Base-by-base conservation (phyloP, 2,113 vertebrate species). In the Caretta caretta region DNA sequence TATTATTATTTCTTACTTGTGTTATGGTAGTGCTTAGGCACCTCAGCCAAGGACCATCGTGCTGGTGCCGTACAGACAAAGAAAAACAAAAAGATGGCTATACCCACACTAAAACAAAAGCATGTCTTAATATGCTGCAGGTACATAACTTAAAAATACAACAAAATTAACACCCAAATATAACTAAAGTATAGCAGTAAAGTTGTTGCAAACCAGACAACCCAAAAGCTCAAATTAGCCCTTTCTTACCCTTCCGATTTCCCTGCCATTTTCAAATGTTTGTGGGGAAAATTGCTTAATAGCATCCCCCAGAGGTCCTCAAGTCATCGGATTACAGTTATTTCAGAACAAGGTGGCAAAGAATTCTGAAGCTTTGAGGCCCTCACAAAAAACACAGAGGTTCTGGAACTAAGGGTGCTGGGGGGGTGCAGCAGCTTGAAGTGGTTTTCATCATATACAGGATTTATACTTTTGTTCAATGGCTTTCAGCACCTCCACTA, bases 91-190 rank as follows among this genome's bases (percentile, higher is more conserved):
- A 79, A 69, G 4, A 53, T 84, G 87, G 53, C 83, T 87, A 87
- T 88, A 49, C 81, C 59, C 3, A 90, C 82, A 57, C 49, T 84
- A 85, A 91, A 91, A 19, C 38, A 91, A 86, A 90, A 96, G 87
- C 75, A 57, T 11, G 87, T 69, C 7, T 38, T 69, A 76, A 48
- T 65, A 90, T 12, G 57, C 79, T 90, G 84, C 57, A 87, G 46
- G 75, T 84, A 78, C 13, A 38, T 48, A 78, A 78, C 75, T 78
- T 78, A 46, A 78, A 27, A 29, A 14, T 29, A 14, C 24, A 78
- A 48, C 42, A 78, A 78, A 78, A 48, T 78, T 27, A 78, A 27
- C 46, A 78, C 38, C 72, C 38, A 76, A 76, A 46, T 38, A 46
- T 25, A 46, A 46, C 20, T 25, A 76, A 76, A 76, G 12, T 24